Conservation (phyloP, 2,113 vertebrate genomes). For the Puffinus mauretanicus region DNA sequence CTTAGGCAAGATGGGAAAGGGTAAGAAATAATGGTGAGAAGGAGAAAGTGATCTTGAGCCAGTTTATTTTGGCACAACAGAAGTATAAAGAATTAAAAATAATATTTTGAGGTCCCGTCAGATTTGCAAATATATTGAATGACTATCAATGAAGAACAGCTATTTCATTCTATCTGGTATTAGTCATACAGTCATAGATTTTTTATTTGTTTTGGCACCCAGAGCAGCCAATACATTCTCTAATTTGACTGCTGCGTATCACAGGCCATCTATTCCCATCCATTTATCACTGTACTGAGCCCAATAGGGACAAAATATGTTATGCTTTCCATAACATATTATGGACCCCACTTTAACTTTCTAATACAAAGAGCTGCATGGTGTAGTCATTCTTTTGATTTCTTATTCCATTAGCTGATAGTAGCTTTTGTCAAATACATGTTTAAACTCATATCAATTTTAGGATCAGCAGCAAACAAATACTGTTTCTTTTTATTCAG, state of each 20-base stretch:
- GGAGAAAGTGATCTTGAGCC: background rate
- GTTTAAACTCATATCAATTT: background rate
- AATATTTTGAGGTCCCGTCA: background rate
- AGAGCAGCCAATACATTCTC: background rate
- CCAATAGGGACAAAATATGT: background rate
- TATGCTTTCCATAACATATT: background rate
- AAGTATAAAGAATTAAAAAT: background rate
- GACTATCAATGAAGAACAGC: background rate
- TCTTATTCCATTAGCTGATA: background rate
- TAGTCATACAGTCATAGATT: background rate
- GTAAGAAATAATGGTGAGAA: background rate
- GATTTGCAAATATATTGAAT: background rate
- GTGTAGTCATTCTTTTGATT: background rate
- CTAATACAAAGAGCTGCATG: background rate
- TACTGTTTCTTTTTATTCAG: background rate
- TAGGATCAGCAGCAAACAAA: background rate
- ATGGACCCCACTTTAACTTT: background rate
- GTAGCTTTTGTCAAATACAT: background rate
- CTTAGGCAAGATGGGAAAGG: background rate
- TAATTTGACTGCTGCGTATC: background rate
- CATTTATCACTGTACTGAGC: background rate
- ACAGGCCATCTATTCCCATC: background rate
- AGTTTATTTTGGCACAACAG: background rate
- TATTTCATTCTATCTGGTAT: background rate
- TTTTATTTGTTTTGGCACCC: background rate